Conservation (phyloP, 2,888 invertebrate species). For the Amiota mariae region DNA sequence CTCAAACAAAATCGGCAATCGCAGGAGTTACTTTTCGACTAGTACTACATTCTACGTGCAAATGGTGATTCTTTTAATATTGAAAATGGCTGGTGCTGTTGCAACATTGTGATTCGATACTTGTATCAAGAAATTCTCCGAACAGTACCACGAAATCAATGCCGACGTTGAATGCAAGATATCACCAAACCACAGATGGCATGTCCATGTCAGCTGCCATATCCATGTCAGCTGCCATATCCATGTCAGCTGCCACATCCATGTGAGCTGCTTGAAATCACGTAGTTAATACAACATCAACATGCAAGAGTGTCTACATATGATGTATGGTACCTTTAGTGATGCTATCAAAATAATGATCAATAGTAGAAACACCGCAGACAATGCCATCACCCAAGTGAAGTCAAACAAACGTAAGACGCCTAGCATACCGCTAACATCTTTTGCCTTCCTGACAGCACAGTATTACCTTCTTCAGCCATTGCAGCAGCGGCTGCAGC, state of each 20-base stretch:
- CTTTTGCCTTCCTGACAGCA: conserved; percentile 4
- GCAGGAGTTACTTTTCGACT: no score
- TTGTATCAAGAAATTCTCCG: neutral
- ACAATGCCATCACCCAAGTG: neutral
- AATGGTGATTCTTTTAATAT: no score
- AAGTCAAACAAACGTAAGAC: conserved; percentile 25
- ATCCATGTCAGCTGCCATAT: no score
- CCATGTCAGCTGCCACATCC: neutral
- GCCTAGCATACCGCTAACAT: conserved; percentile 28
- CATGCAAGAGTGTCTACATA: conserved; percentile 45
- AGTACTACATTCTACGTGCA: no score
- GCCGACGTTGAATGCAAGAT: conserved; percentile 11
- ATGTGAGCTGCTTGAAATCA: conserved; percentile 1
- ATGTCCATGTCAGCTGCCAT: no score
- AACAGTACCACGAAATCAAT: conserved; percentile 4
- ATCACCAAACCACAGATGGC: neutral
- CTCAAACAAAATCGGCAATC: no score
- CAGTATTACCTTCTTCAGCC: no score
- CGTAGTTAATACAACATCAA: conserved; percentile 44
- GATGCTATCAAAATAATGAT: neutral
- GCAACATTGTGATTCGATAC: no score
- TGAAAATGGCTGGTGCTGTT: no score
- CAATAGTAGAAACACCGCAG: neutral
- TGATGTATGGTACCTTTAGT: conserved; percentile 38
- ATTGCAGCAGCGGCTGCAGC: neutral